Percentiles rank a stretch among this genome's conserved stretches.
Conservation (phyloP, 2,113 vertebrate genomes). For the Pantherophis guttatus region DNA sequence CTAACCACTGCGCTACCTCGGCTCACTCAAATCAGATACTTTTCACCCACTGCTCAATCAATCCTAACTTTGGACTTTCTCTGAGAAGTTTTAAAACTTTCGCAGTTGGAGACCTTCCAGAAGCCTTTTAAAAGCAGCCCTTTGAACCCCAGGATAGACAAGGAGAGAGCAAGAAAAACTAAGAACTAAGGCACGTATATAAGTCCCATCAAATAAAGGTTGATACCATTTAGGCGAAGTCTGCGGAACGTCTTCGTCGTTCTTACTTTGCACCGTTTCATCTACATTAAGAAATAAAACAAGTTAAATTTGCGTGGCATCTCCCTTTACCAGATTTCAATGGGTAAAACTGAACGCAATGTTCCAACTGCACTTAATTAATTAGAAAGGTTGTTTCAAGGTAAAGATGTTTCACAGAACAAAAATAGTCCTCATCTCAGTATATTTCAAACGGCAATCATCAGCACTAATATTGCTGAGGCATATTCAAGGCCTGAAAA, state of each 20-base stretch:
- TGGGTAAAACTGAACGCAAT: neutral
- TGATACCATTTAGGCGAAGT: slow-evolving; percentile 34
- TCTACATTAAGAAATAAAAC: slow-evolving; percentile 24
- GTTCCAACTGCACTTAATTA: neutral
- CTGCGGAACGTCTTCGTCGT: slow-evolving; percentile 13
- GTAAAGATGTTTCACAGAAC: neutral
- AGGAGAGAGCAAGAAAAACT: neutral
- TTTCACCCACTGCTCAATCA: neutral
- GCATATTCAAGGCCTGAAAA: neutral
- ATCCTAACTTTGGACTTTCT: neutral
- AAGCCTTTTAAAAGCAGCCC: neutral
- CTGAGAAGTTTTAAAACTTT: neutral
- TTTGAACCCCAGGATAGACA: neutral
- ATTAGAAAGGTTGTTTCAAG: neutral
- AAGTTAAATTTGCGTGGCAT: neutral
- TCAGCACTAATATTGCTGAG: neutral
- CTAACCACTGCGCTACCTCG: no score
- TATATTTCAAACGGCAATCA: neutral
- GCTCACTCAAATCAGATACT: neutral
- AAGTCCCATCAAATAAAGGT: neutral
- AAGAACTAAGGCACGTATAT: no score
- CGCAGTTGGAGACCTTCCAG: neutral
- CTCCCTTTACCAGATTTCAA: neutral
- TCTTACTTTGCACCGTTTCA: neutral
- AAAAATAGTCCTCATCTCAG: neutral